Evolutionary conservation across 2,113 vertebrate species (phyloP).

Genomic region (Mugil cephalus): DNA sequence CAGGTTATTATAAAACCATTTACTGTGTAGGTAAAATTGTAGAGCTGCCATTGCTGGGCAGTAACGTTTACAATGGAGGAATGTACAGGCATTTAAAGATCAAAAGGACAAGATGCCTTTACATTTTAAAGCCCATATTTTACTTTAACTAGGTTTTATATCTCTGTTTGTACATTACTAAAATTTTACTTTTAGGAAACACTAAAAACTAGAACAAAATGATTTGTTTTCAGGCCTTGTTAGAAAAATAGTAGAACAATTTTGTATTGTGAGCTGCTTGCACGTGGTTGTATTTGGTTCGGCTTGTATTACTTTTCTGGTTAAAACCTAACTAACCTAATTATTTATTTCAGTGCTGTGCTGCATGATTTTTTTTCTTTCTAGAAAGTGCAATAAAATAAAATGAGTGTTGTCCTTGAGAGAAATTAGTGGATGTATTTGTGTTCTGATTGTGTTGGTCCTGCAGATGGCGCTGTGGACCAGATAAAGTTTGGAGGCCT

Average conservation of each 20-base stretch:
- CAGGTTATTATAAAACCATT: slow-evolving; percentile 36
- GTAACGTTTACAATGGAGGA: slow-evolving; percentile 67
- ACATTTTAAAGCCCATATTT: slow-evolving; percentile 28
- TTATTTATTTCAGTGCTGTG: slow-evolving; percentile 53
- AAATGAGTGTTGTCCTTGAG: slow-evolving; percentile 24
- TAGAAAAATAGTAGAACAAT: slow-evolving; percentile 30
- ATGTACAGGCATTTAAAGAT: slow-evolving; percentile 53
- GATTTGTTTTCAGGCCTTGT: slow-evolving; percentile 28
- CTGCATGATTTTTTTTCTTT: slow-evolving; percentile 60
- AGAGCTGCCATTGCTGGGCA: slow-evolving; percentile 20
- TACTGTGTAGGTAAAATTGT: slow-evolving; percentile 39
- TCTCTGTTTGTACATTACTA: slow-evolving; percentile 41
- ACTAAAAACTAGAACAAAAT: slow-evolving; percentile 12
- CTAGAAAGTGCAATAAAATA: slow-evolving; percentile 55
- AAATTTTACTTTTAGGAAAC: slow-evolving; percentile 53
- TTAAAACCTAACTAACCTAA: background rate
- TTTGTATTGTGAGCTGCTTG: slow-evolving; percentile 42
- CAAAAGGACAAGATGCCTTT: slow-evolving; percentile 54
- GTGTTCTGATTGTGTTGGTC: background rate
- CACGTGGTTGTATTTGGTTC: slow-evolving; percentile 46
- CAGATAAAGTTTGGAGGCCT: background rate
- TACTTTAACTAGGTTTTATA: slow-evolving; percentile 55
- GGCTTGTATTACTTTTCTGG: slow-evolving; percentile 35
- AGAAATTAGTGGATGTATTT: background rate
- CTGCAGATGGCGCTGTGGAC: slow-evolving; percentile 60